Evolutionary conservation across 2,797 vertebrate genomes (phyloP).

Genomic region (Platyrinchus mystaceus): DNA sequence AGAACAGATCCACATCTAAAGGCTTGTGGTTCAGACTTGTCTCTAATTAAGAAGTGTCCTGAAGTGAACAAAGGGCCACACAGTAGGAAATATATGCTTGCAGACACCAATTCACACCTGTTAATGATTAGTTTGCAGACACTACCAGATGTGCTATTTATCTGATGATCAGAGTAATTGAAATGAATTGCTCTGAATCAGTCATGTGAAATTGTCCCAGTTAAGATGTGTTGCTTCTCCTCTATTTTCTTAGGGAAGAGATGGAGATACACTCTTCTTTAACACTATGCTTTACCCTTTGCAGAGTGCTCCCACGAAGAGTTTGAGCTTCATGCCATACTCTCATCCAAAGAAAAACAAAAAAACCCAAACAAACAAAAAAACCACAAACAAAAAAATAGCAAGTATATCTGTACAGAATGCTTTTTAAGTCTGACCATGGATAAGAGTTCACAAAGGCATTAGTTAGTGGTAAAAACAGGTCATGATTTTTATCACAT

Average conservation of each 20-base stretch:
- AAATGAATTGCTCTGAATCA: slow-evolving; percentile 68
- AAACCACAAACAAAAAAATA: not conserved
- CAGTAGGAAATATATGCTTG: slow-evolving; percentile 51
- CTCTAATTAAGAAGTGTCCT: slow-evolving; percentile 67
- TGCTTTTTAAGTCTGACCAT: not conserved
- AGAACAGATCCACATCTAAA: slow-evolving; percentile 55
- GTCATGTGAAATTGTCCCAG: slow-evolving; percentile 36
- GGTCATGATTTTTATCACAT: not conserved
- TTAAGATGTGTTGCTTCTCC: slow-evolving; percentile 19
- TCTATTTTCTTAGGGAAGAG: not conserved
- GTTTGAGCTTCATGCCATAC: not conserved
- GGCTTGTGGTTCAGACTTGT: slow-evolving; percentile 14
- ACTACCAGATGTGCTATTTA: slow-evolving; percentile 67
- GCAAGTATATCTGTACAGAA: not conserved
- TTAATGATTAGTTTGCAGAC: slow-evolving; percentile 68
- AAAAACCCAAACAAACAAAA: not conserved
- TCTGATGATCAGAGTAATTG: slow-evolving; percentile 67
- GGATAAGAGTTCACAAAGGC: not conserved
- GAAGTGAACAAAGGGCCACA: slow-evolving; percentile 64
- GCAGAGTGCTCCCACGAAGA: not conserved
- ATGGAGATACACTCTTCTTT: not conserved
- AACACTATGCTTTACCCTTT: not conserved
- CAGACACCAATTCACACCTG: slow-evolving; percentile 69
- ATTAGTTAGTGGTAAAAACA: not conserved
- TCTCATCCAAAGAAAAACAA: not conserved